Evolutionary conservation across 2,888 invertebrate species (phyloP).

Genomic region (Dryobota labecula): DNA sequence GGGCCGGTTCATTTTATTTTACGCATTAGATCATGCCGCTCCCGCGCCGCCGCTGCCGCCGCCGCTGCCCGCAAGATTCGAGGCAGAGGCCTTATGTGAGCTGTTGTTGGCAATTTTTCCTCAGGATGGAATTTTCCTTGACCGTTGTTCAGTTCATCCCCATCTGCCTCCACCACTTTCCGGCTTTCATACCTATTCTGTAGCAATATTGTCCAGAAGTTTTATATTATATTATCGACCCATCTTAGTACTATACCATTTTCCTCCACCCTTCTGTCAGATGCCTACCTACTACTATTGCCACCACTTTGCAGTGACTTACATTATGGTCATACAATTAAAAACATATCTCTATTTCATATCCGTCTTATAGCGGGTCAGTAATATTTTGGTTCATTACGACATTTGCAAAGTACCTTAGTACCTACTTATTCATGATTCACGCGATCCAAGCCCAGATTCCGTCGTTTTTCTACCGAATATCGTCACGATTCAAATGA

Average conservation of each 20-base stretch:
- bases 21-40: too few relatives aligned
- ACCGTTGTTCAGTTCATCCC: not conserved
- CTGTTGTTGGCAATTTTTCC: not conserved
- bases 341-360: not conserved
- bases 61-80: too few relatives aligned
- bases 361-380: not conserved
- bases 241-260: not conserved
- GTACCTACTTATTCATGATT: slow-evolving; percentile 8
- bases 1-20: too few relatives aligned
- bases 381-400: not conserved
- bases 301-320: not conserved
- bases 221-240: not conserved
- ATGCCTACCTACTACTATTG: too few relatives aligned
- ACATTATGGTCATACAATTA: not conserved
- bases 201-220: not conserved
- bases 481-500: slow-evolving; percentile 50
- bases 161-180: not conserved
- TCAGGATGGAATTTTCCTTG: not conserved
- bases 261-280: not conserved
- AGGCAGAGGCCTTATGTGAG: too few relatives aligned
- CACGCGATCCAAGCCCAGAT: slow-evolving; percentile 16
- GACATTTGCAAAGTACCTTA: not conserved
- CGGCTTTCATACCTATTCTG: not conserved
- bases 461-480: slow-evolving; percentile 19
- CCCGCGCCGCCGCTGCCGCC: too few relatives aligned